Base-by-base conservation (phyloP, 2,113 vertebrate genomes). In the Paramisgurnus dabryanus region DNA sequence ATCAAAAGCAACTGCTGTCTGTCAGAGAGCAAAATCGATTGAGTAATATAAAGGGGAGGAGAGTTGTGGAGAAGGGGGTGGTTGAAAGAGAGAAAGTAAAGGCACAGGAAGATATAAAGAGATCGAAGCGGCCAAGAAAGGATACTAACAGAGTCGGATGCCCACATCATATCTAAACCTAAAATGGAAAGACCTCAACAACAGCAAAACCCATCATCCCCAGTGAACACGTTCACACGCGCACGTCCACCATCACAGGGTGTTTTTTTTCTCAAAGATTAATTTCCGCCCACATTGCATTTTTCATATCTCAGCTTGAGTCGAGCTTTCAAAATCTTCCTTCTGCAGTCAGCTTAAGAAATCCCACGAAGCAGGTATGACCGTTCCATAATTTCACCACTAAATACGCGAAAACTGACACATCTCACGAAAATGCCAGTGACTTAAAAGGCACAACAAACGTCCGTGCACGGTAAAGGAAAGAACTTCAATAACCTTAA, bases 231-330 rank as follows among this genome's bases (percentile, higher is more conserved):
- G 4, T 27, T 18, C 43, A n/a, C 66, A 60, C 43, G 13, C 45
- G 41, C 60, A 57, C 79, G 1, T 49, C 11, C 53, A 50, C 64
- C 67, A 39, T 79, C 69, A 79, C 63, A 65, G 17, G n/a, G 34
- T 0, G n/a, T 85, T 83, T 78, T 67, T 81, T 76, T 34, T 2
- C 27, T 22, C 53, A 65, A 27, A 66, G 55, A 79, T 86, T 86
- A 76, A 86, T 84, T 83, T 82, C 85, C 82, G 61, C 79, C 85
- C 89, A 85, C 90, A 60, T 82, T 85, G 89, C 91, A 90, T 90
- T 91, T 91, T 90, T 88, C 86, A 88, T 85, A 87, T 82, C 82
- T 86, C 89, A 87, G 84, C 89, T 91, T 83, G 79, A 89, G 91
- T 91, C 89, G 89, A 92, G 87, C 84, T 86, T 89, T 91, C 90